Conservation (phyloP, 2,113 vertebrate species). For the Lepus americanus region DNA sequence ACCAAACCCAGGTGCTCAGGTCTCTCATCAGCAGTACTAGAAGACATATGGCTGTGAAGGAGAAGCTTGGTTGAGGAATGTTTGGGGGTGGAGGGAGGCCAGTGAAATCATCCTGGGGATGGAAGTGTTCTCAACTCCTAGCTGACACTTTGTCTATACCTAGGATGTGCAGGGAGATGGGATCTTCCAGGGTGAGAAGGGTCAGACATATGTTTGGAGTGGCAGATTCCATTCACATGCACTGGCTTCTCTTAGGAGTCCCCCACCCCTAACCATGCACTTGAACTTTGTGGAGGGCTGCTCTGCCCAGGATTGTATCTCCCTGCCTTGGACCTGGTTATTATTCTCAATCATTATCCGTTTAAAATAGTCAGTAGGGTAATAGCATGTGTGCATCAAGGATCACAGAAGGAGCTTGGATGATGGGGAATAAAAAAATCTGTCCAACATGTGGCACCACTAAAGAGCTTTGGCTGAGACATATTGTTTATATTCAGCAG, state of each 20-base stretch:
- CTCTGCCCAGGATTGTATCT: background rate
- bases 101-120: background rate
- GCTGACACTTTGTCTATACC: background rate
- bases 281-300: background rate
- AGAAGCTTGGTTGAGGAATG: background rate
- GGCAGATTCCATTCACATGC: background rate
- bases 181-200: background rate
- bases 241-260: accelerated
- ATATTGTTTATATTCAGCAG: constrained; percentile 86
- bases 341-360: constrained; percentile 24
- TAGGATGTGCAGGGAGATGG: background rate
- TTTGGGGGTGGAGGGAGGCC: background rate
- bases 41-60: background rate
- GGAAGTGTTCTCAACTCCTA: background rate
- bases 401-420: constrained; percentile 82
- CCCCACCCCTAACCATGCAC: no score
- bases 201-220: background rate
- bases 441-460: constrained; percentile 83
- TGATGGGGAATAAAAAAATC: constrained; percentile 84
- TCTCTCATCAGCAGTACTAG: constrained; percentile 3
- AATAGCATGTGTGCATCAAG: constrained; percentile 64
- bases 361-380: constrained; percentile 28
- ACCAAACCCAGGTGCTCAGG: constrained; percentile 55
- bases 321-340: background rate
- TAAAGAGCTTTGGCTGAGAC: constrained; percentile 77